phyloP scores from a whole-genome alignment of 2,797 vertebrate genomes.

The Bovichtus variegatus region DNA sequence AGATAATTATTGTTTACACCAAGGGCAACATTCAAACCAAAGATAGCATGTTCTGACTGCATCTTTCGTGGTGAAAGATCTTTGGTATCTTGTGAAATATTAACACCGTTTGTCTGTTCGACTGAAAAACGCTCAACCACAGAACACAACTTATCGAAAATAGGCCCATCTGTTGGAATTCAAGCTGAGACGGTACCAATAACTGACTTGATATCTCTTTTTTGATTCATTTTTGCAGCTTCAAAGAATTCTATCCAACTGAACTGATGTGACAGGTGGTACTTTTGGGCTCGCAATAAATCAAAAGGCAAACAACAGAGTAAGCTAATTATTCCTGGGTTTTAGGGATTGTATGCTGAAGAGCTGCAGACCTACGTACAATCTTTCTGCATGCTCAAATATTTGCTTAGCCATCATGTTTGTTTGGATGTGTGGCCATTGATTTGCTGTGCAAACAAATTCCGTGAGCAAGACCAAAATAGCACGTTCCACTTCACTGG shows the following conservation, averaged over 20 bases:
- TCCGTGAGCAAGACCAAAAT: slow-evolving; percentile 68
- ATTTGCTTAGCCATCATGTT: slow-evolving; percentile 80
- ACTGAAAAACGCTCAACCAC: not conserved
- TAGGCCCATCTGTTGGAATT: not conserved
- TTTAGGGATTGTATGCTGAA: slow-evolving; percentile 70
- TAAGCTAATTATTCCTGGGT: slow-evolving; percentile 78
- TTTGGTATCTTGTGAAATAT: not conserved
- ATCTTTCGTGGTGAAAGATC: not conserved
- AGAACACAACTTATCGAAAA: not conserved
- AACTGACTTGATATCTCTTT: slow-evolving; percentile 27
- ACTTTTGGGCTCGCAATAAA: slow-evolving; percentile 68
- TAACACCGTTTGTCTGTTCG: not conserved
- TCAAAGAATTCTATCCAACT: slow-evolving; percentile 55
- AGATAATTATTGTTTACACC: not conserved
- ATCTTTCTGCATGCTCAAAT: slow-evolving; percentile 78
- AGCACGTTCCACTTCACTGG: slow-evolving; percentile 63
- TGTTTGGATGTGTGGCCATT: slow-evolving; percentile 81
- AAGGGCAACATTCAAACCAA: not conserved
- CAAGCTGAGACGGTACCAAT: not conserved
- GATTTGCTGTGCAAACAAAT: slow-evolving; percentile 80
- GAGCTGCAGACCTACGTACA: slow-evolving; percentile 67
- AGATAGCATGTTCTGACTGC: not conserved
- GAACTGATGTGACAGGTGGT: slow-evolving; percentile 70
- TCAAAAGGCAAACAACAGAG: slow-evolving; percentile 77
- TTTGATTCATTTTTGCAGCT: slow-evolving; percentile 57